Conservation (phyloP, 2,888 invertebrate species). For the Cephus nigrinus region DNA sequence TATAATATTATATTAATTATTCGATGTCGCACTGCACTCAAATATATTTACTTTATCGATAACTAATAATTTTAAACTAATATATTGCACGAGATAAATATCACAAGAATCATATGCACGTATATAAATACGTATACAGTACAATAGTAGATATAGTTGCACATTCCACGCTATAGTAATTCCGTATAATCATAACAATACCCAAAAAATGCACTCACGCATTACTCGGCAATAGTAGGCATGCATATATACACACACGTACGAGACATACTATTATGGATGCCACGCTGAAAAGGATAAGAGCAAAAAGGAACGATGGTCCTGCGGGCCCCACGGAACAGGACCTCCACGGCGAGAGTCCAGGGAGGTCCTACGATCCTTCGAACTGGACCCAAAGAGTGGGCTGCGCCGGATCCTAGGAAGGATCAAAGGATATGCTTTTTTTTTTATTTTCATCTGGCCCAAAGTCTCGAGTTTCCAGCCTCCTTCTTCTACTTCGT, state of each 20-base stretch:
- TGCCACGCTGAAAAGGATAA: neutral
- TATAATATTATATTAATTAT: neutral
- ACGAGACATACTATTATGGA: neutral
- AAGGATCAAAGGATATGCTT: slow-evolving; percentile 49
- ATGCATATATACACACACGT: neutral
- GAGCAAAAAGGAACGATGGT: neutral
- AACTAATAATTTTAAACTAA: neutral
- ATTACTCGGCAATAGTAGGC: neutral
- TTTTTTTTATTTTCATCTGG: slow-evolving; percentile 43
- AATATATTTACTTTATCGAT: neutral
- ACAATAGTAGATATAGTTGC: neutral
- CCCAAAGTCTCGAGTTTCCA: slow-evolving; percentile 41
- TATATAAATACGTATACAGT: neutral
- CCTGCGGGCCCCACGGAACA: slow-evolving; percentile 20
- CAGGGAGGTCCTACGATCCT: slow-evolving; percentile 55
- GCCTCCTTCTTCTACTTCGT: slow-evolving; percentile 17
- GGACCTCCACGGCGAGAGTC: slow-evolving; percentile 55
- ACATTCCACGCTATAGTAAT: neutral
- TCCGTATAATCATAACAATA: neutral
- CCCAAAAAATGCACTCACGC: neutral
- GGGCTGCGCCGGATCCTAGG: slow-evolving; percentile 33
- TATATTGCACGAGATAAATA: neutral
- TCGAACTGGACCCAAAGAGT: slow-evolving; percentile 19
- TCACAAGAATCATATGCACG: neutral
- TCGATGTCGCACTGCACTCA: neutral